Evolutionary conservation across 2,888 invertebrate genomes (phyloP), one percentile per base, ranked within the genome.

Genomic region (Eledone cirrhosa): DNA sequence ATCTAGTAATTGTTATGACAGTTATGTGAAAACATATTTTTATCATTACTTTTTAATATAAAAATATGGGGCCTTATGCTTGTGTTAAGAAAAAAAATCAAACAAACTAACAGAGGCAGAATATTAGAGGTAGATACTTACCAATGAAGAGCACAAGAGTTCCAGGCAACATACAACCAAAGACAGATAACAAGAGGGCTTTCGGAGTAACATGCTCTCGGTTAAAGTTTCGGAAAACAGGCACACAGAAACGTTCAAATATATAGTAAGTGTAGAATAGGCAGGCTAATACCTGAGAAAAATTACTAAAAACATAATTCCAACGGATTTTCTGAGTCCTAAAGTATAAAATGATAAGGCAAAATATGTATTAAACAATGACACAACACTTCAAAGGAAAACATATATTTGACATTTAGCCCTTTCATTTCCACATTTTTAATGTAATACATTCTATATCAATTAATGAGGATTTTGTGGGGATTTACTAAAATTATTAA

Each of bases 211-310:
- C 85, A 75, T 89, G 88, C 63, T 90, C 88, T 27, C 83, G 79
- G 82, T 89, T 88, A 82, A 91, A 91, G 82, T 91, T 89, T 47
- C 86, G 92, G 91, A 94, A 95, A 79, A 92, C 92, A 0, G 95
- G 94, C 76, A 96, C 90, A 81, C 92, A 93, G 90, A 95, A 95
- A 65, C 95, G 93, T 86, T 95, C 95, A 90, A 95, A 94, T 53
- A 97, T 93, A 86, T 96, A 95, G 88, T 95, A 94, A 82, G 94
- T 93, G 89, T 95, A 95, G 86, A 97, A 94, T 77, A 97, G 93
- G 72, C 95, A 93, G n/a, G 94, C 94, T 0, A 94, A 88, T 0
- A 97, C 94, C 92, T 97, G 97, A 29, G 93, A 82, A 41, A 95
- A 92, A 87, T 95, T 93, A 85, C 92, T 92, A 0, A 93, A 85